Evolutionary conservation across 2,797 vertebrate genomes (phyloP), one percentile per base, ranked within the genome.

Genomic region (Fistularia tabacaria): DNA sequence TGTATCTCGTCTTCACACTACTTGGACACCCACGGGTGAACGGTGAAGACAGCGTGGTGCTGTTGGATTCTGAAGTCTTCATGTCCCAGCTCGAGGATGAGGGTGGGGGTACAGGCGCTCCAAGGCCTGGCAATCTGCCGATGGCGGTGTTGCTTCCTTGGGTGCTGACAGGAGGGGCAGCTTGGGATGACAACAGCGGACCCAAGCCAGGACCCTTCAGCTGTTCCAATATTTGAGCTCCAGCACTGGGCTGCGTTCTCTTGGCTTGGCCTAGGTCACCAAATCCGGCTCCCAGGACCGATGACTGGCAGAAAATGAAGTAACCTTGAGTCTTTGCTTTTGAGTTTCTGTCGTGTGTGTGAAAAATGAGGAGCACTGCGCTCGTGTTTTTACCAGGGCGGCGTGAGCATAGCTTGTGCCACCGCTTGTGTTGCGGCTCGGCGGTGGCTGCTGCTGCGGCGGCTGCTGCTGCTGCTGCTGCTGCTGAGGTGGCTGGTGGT

Each of bases 241-340:
- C 93, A 39, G 93, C 79, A 3, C 91, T 90, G 45, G 91, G 92
- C 65, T 79, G 86, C 61, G 87, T 54, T 80, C 92, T 51, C 79
- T 98, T 96, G 75, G 93, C 90, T 54, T 93, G 90, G 14, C 93
- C 87, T 42, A 94, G 87, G 49, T 98, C 94, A 69, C 94, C 93
- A 75, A 98, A 98, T 62, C 93, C 94, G 81, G 94, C 93, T 78
- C 92, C 93, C 64, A 96, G 90, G 69, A 98, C 92, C 36, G 95
- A 94, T 64, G 94, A 94, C 96, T 98, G 58, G 41, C 41, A 59
- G 1, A 64, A 59, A 36, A 25, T 25, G 38, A 38, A n/a, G 8
- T n/a, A 13, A 36, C 13, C 9, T 36, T 54, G 14, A n/a, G 50
- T 39, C 7, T 40, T 40, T 51, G 46, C 46, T 54, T 41, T 38